phyloP scores from a whole-genome alignment of 2,797 vertebrate genomes.

The Paratrypauchen microcephalus region DNA sequence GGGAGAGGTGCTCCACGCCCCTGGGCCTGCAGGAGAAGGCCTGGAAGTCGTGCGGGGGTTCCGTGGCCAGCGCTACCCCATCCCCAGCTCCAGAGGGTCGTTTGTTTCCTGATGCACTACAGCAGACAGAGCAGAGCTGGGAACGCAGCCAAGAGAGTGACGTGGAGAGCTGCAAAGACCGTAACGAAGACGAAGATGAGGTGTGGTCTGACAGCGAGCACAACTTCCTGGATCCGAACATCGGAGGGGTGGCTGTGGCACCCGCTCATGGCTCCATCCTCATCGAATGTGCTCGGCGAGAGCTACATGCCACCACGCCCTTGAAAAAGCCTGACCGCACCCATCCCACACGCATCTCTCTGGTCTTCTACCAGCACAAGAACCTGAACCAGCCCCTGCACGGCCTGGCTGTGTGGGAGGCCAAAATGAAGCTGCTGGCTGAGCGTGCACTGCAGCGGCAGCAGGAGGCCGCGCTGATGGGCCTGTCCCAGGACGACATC shows the following conservation, averaged over 20 bases:
- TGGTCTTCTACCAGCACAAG: slow-evolving; percentile 99
- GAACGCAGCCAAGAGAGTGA: slow-evolving; percentile 78
- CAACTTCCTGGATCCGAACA: slow-evolving; percentile 97
- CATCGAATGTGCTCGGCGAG: slow-evolving; percentile 93
- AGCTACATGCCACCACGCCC: slow-evolving; percentile 96
- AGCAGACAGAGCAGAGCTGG: slow-evolving; percentile 82
- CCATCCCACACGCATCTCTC: slow-evolving; percentile 96
- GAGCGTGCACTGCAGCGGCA: slow-evolving; percentile 88
- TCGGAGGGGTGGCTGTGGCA: slow-evolving; percentile 94
- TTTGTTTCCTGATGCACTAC: slow-evolving; percentile 82
- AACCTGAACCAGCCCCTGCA: slow-evolving; percentile 98
- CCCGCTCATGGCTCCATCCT: slow-evolving; percentile 94
- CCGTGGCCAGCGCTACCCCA: slow-evolving; percentile 74
- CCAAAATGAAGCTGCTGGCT: slow-evolving; percentile 96
- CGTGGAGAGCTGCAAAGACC: slow-evolving; percentile 59
- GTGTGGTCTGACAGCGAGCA: slow-evolving; percentile 97
- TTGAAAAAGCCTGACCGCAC: slow-evolving; percentile 93
- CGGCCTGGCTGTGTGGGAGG: slow-evolving; percentile 95
- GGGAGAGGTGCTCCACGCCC: slow-evolving; percentile 81
- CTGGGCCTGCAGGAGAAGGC: slow-evolving; percentile 83
- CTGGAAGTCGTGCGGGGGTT: slow-evolving; percentile 85
- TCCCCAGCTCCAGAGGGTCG: slow-evolving; percentile 82
- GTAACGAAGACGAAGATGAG: slow-evolving; percentile 80
- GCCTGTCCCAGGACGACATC: slow-evolving; percentile 88
- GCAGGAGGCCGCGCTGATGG: slow-evolving; percentile 91